phyloP scores from a whole-genome alignment of 2,797 vertebrate genomes.

The Macroramphosus scolopax region DNA sequence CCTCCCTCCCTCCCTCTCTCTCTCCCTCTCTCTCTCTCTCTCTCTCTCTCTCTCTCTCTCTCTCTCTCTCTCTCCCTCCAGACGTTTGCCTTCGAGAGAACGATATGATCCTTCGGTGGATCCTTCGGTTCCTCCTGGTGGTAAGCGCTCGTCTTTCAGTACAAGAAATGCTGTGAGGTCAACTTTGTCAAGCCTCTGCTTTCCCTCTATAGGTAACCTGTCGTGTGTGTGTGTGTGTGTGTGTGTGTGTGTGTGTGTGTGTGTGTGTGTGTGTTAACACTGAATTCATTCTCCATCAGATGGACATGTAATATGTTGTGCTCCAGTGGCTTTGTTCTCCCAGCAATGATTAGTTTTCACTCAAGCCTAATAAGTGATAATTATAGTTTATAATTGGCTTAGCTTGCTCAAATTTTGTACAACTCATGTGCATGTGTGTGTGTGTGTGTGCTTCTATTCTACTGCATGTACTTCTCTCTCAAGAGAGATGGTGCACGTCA shows the following conservation, averaged over 20 bases:
- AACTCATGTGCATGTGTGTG: background rate
- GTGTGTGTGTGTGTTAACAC: background rate
- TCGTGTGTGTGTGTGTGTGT: background rate
- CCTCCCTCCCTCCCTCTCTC: no score
- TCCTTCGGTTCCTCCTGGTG: slow-evolving; percentile 52
- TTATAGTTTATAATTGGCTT: slow-evolving; percentile 49
- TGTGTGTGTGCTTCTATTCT: background rate
- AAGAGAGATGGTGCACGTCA: slow-evolving; percentile 1
- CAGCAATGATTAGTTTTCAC: slow-evolving; percentile 52
- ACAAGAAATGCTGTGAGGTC: background rate
- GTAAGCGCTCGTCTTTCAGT: slow-evolving; percentile 38
- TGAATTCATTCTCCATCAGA: slow-evolving; percentile 21
- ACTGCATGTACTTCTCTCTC: background rate
- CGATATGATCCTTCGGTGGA: slow-evolving; percentile 52
- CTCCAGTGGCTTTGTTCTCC: slow-evolving; percentile 28
- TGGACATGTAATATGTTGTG: slow-evolving; percentile 18
- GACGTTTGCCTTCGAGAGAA: slow-evolving; percentile 39
- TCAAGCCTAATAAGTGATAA: slow-evolving; percentile 34
- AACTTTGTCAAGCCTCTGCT: background rate
- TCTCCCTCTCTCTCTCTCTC: no score
- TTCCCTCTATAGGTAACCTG: slow-evolving; percentile 7
- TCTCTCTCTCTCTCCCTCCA: slow-evolving; percentile 17
- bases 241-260: slow-evolving; percentile 1
- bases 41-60: no score
- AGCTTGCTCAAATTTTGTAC: slow-evolving; percentile 13